These are phyloP conservation scores for Euplexia lucipara DNA, from an alignment of 2,888 invertebrate species.

Conservation along the genomic window DNA sequence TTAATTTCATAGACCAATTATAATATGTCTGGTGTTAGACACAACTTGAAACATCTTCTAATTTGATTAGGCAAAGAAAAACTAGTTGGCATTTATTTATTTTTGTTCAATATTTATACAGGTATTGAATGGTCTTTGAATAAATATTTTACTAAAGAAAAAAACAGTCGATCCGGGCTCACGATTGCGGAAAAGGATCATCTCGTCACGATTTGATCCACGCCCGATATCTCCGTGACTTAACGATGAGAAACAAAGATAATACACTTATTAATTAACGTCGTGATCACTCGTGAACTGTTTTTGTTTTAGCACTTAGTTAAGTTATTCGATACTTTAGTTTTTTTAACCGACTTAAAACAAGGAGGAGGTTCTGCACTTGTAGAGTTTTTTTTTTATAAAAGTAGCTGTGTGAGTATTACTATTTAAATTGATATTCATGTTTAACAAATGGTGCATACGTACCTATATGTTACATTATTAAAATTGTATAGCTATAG, in stretches of 20 bases:
- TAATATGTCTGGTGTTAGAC: conserved; percentile 16
- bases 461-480: conserved; percentile 13
- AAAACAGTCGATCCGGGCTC: conserved; percentile 67
- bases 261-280: conserved; percentile 62
- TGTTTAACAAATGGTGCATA: conserved; percentile 35
- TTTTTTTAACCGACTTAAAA: conserved; percentile 36
- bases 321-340: conserved; percentile 38
- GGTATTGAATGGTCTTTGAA: conserved; percentile 69
- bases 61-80: conserved; percentile 32
- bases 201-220: conserved; percentile 75
- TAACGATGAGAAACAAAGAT: conserved; percentile 52
- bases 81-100: conserved; percentile 29
- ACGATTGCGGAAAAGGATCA: conserved; percentile 84
- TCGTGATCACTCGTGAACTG: conserved; percentile 46
- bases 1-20: conserved; percentile 39
- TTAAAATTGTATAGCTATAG: conserved; percentile 31
- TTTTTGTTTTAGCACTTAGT: conserved; percentile 59
- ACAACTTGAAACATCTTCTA: conserved; percentile 13
- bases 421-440: conserved; percentile 45
- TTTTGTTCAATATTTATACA: conserved; percentile 30
- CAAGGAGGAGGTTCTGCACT: not conserved
- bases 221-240: conserved; percentile 73
- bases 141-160: conserved; percentile 69
- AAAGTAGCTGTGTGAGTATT: conserved; percentile 19
- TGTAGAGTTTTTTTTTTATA: conserved; percentile 2